Evolutionary conservation across 2,888 invertebrate species (phyloP), one percentile per base, ranked within the genome.

Genomic region (Physocephala rufipes): DNA sequence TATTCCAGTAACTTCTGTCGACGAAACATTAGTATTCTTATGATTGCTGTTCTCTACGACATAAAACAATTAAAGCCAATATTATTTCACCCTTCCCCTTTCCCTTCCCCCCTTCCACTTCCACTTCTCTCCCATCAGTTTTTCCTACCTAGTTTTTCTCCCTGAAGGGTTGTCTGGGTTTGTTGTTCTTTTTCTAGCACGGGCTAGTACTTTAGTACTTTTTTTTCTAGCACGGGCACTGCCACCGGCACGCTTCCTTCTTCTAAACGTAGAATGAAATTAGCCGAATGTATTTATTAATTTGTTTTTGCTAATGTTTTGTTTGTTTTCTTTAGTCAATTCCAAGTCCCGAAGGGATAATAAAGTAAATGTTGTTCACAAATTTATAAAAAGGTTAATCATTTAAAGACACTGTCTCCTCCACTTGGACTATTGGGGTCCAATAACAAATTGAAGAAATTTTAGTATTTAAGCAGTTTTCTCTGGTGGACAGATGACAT

Each of bases 291-390:
- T 66, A 24, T 19, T 51, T 43, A 36, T 53, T 66, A 30, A 30
- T 49, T 53, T 53, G 19, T 49, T 53, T 2, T 19, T 65, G 19
- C 2, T 28, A 21, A 21, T 53, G 13, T 28, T 51, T 66, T 30
- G 21, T 53, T 26, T 30, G 53, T 24, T 45, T 45, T 63, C 43
- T 24, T 2, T 21, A 1, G 2, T 7, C 16, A 24, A 28, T 24
- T 63, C 16, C 24, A 21, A 58, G 15, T 58, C 67, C 45, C 58
- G 19, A 36, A 45, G 67, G 67, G 45, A 67, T 58, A 43, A 67
- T 67, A 58, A 67, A 36, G 55, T 67, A 55, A 55, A 67, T 36
- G 67, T 67, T 67, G 67, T 67, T 67, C 55, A 55, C 67, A 58
- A 67, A 24, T 55, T 63, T 47, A 24, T 45, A 26, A 24, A n/a